Conservation (phyloP, 2,113 vertebrate species). For the Eira barbara region DNA sequence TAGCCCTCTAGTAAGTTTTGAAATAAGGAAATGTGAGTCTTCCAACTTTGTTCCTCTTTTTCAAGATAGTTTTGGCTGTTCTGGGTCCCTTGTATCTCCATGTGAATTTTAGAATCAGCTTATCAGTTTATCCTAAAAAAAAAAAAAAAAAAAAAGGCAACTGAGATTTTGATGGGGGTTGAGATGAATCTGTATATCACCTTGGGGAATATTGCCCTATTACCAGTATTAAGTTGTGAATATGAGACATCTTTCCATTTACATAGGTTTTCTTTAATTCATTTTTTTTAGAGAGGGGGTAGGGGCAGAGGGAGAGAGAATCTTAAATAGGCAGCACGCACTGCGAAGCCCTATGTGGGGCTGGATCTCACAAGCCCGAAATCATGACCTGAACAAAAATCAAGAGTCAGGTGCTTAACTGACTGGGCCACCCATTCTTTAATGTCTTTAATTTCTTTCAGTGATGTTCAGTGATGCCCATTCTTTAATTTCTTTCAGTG, state of each 20-base stretch:
- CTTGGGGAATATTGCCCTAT: not conserved
- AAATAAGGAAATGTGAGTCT: not conserved
- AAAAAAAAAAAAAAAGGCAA: not conserved
- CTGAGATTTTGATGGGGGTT: not conserved
- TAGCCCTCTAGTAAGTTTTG: not conserved
- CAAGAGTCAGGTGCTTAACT: not conserved
- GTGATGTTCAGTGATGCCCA: not conserved
- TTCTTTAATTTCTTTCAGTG: not conserved
- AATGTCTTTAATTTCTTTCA: not conserved
- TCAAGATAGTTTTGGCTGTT: not conserved
- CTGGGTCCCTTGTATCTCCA: not conserved
- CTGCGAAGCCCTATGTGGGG: not conserved
- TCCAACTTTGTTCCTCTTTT: not conserved
- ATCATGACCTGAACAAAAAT: not conserved
- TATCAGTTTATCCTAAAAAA: not conserved
- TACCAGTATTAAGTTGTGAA: not conserved
- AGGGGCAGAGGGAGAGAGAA: not conserved
- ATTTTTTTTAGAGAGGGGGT: not conserved
- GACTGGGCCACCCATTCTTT: not conserved
- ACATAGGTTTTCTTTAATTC: not conserved
- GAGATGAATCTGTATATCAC: not conserved
- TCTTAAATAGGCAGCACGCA: not conserved
- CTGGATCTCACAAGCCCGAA: not conserved
- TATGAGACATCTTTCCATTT: not conserved
- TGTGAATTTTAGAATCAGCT: not conserved